Conservation (phyloP, 1,140 invertebrate species). For the Aphis gossypii region DNA sequence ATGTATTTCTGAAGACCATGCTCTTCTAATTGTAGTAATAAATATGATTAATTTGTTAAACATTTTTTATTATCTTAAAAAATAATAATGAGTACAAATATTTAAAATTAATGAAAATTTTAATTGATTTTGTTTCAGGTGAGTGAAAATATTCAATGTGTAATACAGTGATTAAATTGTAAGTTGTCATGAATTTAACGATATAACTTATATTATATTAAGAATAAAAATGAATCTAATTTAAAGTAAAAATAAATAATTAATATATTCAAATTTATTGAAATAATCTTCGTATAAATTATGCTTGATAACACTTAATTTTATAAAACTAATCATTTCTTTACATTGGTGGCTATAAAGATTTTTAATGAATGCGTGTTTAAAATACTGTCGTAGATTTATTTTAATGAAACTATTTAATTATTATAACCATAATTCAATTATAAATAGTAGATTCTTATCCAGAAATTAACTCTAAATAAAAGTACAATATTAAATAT, state of each 20-base stretch:
- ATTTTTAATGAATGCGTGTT: not conserved
- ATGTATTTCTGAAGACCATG: not conserved
- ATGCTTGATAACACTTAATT: not conserved
- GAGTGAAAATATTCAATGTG: not conserved
- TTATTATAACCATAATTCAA: not conserved
- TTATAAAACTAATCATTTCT: not conserved
- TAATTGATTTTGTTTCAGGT: constrained; percentile 37
- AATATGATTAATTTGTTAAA: not conserved
- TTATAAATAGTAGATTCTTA: not conserved
- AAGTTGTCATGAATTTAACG: not conserved
- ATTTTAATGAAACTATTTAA: not conserved
- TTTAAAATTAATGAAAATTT: not conserved
- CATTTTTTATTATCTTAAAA: not conserved
- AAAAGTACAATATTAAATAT: too few species aligned
- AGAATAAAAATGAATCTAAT: not conserved
- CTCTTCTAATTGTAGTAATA: not conserved
- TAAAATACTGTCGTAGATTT: too few species aligned
- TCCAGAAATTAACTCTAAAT: not conserved
- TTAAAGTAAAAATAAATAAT: not conserved
- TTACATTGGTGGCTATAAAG: not conserved
- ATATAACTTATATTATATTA: not conserved
- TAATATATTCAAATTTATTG: not conserved
- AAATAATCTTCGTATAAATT: not conserved
- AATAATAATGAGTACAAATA: not conserved
- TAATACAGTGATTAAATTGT: not conserved